A percentile compares a stretch with the other conserved stretches of the same genome.
phyloP scores from a whole-genome alignment of 1,140 invertebrate species.

The Tetragnatha versicolor region DNA sequence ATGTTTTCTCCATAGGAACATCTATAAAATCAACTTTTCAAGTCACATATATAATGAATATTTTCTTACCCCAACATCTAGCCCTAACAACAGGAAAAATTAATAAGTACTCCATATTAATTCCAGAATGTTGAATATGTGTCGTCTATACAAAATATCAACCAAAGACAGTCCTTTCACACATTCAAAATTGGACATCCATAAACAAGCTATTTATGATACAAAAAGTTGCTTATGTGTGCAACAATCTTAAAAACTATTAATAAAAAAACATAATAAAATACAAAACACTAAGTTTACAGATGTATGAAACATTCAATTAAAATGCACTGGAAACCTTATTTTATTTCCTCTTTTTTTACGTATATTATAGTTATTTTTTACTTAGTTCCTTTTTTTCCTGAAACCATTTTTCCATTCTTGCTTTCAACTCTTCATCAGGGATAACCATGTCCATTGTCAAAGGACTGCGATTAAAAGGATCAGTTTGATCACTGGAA shows the following conservation, averaged over 20 bases:
- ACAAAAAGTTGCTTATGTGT: slow-evolving; percentile 22
- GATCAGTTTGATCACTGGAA: slow-evolving; percentile 90
- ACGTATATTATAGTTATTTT: background rate
- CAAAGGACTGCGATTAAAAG: slow-evolving; percentile 90
- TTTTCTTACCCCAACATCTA: too few species aligned
- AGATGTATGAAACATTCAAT: slow-evolving; percentile 40
- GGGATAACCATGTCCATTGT: slow-evolving; percentile 92
- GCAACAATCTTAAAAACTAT: slow-evolving; percentile 29
- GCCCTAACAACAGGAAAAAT: too few species aligned
- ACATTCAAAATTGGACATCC: background rate
- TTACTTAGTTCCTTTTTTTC: slow-evolving; percentile 11
- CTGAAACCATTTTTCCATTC: slow-evolving; percentile 82
- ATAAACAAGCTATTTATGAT: slow-evolving; percentile 5
- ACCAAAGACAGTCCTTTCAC: slow-evolving; percentile 16
- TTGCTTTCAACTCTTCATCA: slow-evolving; percentile 76
- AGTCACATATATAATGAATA: too few species aligned
- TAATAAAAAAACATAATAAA: slow-evolving; percentile 45
- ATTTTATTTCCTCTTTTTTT: slow-evolving; percentile 19
- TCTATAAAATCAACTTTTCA: too few species aligned
- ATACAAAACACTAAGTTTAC: slow-evolving; percentile 41
- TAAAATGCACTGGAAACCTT: slow-evolving; percentile 33
- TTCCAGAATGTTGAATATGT: too few species aligned
- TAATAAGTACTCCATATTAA: too few species aligned
- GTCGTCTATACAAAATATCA: background rate
- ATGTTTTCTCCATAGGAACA: too few species aligned